These are phyloP conservation scores for Neomicropteryx cornuta DNA, from an alignment of 1,140 invertebrate genomes.

Conservation along the genomic window DNA sequence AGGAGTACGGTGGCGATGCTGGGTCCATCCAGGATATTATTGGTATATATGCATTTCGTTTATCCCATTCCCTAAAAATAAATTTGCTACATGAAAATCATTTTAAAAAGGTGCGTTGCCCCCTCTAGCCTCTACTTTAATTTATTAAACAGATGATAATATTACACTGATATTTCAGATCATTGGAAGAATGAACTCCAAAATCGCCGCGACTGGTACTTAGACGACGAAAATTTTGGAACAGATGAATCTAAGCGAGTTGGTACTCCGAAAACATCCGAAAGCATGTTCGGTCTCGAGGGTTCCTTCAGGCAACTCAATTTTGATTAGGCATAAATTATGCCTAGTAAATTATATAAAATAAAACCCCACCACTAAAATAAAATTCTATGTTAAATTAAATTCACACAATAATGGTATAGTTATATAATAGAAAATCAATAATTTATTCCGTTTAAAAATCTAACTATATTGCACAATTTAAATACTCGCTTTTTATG, in stretches of 20 bases:
- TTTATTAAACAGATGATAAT: not conserved
- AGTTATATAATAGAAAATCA: no score
- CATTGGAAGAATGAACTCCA: conserved; percentile 29
- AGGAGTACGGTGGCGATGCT: conserved; percentile 40
- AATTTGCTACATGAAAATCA: no score
- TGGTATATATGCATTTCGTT: no score
- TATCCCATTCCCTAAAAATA: no score
- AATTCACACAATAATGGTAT: not conserved
- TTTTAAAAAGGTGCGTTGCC: no score
- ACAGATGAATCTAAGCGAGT: conserved; percentile 45
- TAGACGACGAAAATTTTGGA: conserved; percentile 40
- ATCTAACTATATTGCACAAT: no score
- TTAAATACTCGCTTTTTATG: no score
- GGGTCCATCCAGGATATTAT: conserved; percentile 24
- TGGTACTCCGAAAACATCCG: conserved; percentile 37
- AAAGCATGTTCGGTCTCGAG: conserved; percentile 40
- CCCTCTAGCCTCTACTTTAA: no score
- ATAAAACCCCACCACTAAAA: not conserved
- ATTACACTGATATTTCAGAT: conserved; percentile 13
- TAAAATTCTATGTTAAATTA: not conserved
- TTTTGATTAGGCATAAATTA: conserved; percentile 21
- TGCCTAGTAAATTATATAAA: not conserved
- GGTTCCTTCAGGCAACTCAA: conserved; percentile 49
- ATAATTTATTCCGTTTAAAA: no score
- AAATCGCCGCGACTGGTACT: conserved; percentile 28